Evolutionary conservation across 1,140 invertebrate species (phyloP).

Genomic region (Aphelenchoides fujianensis): DNA sequence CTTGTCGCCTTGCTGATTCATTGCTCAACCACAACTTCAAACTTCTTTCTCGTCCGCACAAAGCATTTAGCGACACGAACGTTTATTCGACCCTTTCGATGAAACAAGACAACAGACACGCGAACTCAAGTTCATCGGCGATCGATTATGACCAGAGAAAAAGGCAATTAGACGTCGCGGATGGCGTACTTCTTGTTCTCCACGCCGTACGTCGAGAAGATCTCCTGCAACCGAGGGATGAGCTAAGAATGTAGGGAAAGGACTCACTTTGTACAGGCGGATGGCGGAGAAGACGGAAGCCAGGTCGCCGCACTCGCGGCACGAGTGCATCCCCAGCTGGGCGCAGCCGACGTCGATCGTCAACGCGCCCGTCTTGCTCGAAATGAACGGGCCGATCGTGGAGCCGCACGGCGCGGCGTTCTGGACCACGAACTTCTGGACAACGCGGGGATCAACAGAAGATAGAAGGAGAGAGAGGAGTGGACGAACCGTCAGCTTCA

Average conservation of each 20-base stretch:
- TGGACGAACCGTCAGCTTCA: conserved; percentile 21
- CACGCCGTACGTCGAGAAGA: neutral
- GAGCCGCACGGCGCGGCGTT: conserved; percentile 65
- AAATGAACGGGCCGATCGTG: conserved; percentile 66
- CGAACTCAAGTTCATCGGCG: too few relatives aligned
- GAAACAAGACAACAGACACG: too few relatives aligned
- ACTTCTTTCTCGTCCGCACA: too few relatives aligned
- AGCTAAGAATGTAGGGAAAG: neutral
- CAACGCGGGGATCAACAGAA: too few relatives aligned
- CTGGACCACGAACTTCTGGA: conserved; percentile 64
- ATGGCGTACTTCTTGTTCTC: neutral
- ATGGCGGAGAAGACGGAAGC: conserved; percentile 15
- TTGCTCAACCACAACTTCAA: too few relatives aligned
- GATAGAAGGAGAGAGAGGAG: too few relatives aligned
- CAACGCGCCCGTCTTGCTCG: conserved; percentile 64
- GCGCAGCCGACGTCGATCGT: conserved; percentile 66
- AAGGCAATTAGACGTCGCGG: neutral
- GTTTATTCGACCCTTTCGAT: too few relatives aligned
- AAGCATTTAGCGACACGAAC: too few relatives aligned
- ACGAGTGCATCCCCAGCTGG: conserved; percentile 67
- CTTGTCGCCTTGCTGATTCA: too few relatives aligned
- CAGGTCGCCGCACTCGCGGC: conserved; percentile 60
- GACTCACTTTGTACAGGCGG: conserved; percentile 5
- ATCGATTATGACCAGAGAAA: neutral
- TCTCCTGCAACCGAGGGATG: neutral